Conservation (phyloP, 2,797 vertebrate genomes). For the Clarias platycephalus region DNA sequence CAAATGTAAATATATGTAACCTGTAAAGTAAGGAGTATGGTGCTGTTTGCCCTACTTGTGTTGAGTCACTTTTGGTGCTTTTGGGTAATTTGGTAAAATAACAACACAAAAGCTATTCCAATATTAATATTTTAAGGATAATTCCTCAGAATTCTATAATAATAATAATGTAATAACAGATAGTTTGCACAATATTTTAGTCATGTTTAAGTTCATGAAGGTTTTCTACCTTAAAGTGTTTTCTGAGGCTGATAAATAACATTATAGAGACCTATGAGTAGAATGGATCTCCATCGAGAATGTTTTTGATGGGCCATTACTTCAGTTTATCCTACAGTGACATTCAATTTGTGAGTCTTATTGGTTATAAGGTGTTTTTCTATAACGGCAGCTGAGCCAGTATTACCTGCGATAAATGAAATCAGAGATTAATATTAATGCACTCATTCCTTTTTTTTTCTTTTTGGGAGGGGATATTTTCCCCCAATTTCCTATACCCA, state of each 20-base stretch:
- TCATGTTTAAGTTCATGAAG: background rate
- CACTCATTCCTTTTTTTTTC: background rate
- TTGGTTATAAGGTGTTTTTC: background rate
- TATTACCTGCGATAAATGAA: background rate
- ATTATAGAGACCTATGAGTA: background rate
- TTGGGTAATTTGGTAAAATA: background rate
- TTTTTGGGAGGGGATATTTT: too few species aligned
- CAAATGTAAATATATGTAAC: background rate
- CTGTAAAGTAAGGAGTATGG: background rate
- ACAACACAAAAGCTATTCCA: background rate
- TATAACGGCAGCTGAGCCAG: background rate
- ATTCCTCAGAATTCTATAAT: too few species aligned
- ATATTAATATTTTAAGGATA: too few species aligned
- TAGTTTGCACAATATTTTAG: background rate
- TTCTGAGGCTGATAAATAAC: background rate
- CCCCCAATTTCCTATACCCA: too few species aligned
- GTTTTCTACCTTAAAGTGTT: background rate
- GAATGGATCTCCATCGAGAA: background rate
- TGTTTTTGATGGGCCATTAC: background rate
- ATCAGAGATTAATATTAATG: background rate
- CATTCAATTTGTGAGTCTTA: background rate
- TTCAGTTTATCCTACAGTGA: background rate
- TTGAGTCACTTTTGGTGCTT: background rate
- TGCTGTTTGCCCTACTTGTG: background rate
- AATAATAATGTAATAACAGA: background rate